These are phyloP conservation scores for Rhynchotus rufescens DNA, from an alignment of 2,797 vertebrate genomes.

Conservation along the genomic window DNA sequence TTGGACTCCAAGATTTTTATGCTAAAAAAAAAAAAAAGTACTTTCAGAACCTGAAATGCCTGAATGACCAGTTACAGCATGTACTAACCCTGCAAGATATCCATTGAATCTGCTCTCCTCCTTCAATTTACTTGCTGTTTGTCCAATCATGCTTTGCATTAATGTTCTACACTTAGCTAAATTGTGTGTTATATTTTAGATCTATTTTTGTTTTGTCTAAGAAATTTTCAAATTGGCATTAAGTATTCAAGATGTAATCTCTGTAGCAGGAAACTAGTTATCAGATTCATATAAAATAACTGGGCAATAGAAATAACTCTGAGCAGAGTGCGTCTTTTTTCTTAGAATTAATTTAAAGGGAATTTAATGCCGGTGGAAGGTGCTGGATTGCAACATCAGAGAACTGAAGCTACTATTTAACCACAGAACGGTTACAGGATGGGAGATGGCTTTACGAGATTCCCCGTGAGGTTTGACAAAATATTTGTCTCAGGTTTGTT, in stretches of 20 bases:
- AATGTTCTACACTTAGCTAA: slow-evolving; percentile 79
- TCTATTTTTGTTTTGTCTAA: slow-evolving; percentile 80
- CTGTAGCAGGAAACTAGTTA: slow-evolving; percentile 76
- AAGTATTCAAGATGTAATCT: slow-evolving; percentile 83
- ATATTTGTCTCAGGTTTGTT: slow-evolving; percentile 32
- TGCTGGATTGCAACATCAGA: slow-evolving; percentile 74
- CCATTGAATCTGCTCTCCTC: slow-evolving; percentile 56
- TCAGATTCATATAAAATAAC: slow-evolving; percentile 79
- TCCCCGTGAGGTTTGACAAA: slow-evolving; percentile 26
- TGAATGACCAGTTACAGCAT: slow-evolving; percentile 59
- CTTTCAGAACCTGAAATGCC: slow-evolving; percentile 57
- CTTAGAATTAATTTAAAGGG: slow-evolving; percentile 77
- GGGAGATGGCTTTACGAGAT: slow-evolving; percentile 45
- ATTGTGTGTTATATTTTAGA: slow-evolving; percentile 76
- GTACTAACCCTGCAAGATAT: slow-evolving; percentile 57
- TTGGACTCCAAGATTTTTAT: slow-evolving; percentile 49
- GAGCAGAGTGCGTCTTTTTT: slow-evolving; percentile 69
- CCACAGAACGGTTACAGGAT: slow-evolving; percentile 58
- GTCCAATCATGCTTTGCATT: slow-evolving; percentile 81
- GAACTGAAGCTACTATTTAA: slow-evolving; percentile 69
- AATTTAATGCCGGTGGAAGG: slow-evolving; percentile 75
- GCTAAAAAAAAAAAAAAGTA: slow-evolving; percentile 26
- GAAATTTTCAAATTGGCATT: slow-evolving; percentile 81
- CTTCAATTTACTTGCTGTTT: slow-evolving; percentile 73
- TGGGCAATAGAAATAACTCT: slow-evolving; percentile 74